Base-by-base conservation (phyloP, 2,797 vertebrate species). In the Falco cherrug region DNA sequence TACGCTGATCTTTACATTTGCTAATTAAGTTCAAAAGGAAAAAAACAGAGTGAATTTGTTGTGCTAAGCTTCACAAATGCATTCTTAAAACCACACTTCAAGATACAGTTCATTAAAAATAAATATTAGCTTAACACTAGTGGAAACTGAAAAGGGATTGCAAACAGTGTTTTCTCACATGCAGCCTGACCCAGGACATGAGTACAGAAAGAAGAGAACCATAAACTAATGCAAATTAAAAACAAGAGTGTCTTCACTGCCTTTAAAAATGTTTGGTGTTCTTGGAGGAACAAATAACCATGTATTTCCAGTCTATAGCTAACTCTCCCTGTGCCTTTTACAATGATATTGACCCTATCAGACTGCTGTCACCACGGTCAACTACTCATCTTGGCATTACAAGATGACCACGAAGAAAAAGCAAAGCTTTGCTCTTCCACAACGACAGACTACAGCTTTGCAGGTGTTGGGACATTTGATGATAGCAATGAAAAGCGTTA, bases 101-200 rank as follows among this genome's bases (percentile, higher is more conserved):
- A 92, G 56, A 89, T 41, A 87, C 16, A 43, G 75, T 85, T 93
- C 75, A 61, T 71, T 92, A 93, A 95, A 93, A 93, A 94, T 87
- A 95, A 95, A 87, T 79, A 94, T 87, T 83, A 96, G 70, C 74
- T 94, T 94, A 95, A 85, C 75, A 93, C 64, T 75, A 85, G n/a
- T 54, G 51, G 83, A 94, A 95, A 93, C 80, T 50, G 83, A 74
- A 94, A 95, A 85, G 17, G 8, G 31, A 39, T 65, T 80, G 73
- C 59, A 81, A 93, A 69, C 85, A 43, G 61, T 80, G 50, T 84
- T 94, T 96, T 86, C 61, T 83, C 84, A 85, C 54, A 63, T 12
- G 22, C 54, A 81, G 84, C 37, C 90, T 67, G 73, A 67, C 79
- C 61, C 50, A 87, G 39, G 43, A 43, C 81, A 64, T 20, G 35